Conservation (phyloP, 2,888 invertebrate genomes). For the Cephonodes hylas region DNA sequence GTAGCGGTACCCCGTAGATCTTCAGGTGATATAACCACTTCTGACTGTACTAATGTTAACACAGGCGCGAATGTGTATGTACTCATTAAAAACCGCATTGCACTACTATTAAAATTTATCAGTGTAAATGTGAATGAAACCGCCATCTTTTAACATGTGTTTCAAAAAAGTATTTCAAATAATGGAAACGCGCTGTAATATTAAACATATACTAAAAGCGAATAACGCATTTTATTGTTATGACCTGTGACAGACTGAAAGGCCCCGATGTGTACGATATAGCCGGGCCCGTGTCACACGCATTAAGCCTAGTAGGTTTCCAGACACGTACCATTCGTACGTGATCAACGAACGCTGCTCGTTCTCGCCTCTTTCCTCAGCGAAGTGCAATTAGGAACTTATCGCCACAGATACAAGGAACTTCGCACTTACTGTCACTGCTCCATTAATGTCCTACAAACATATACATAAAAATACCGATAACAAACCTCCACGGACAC, state of each 20-base stretch:
- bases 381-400: slow-evolving; percentile 73
- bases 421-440: slow-evolving; percentile 35
- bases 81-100: no score
- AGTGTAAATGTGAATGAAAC: no score
- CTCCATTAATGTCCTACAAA: neutral
- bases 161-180: no score
- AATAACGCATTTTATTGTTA: neutral
- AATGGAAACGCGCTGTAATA: neutral
- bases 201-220: neutral
- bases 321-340: slow-evolving; percentile 58
- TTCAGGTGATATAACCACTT: no score
- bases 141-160: no score
- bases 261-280: slow-evolving; percentile 27
- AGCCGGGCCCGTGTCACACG: slow-evolving; percentile 44
- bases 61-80: no score
- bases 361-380: slow-evolving; percentile 62
- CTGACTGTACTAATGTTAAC: no score
- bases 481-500: neutral
- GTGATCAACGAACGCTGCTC: slow-evolving; percentile 53
- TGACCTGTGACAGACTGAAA: slow-evolving; percentile 2
- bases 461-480: neutral
- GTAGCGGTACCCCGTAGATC: no score
- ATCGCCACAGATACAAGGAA: slow-evolving; percentile 53
- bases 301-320: slow-evolving; percentile 56
- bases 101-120: no score